Evolutionary conservation across 2,797 vertebrate genomes (phyloP).

Genomic region (Valencia hispanica): DNA sequence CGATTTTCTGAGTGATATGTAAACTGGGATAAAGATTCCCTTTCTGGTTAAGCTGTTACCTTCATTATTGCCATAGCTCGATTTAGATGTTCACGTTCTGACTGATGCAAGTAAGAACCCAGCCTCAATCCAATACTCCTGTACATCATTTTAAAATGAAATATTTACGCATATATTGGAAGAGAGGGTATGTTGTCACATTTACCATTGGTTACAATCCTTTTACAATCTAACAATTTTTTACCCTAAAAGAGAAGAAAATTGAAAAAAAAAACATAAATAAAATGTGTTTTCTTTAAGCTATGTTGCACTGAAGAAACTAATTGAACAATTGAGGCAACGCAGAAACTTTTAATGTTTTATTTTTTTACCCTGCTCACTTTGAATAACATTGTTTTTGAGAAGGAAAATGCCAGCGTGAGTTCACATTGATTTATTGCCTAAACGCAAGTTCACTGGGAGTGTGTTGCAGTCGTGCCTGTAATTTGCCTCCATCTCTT

Average conservation of each 20-base stretch:
- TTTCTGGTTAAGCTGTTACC: too few relatives aligned
- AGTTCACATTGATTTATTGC: slow-evolving; percentile 39
- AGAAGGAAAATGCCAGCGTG: slow-evolving; percentile 32
- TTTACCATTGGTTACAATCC: background rate
- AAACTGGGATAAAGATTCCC: too few relatives aligned
- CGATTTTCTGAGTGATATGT: too few relatives aligned
- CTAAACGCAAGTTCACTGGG: slow-evolving; percentile 50
- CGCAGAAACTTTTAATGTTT: slow-evolving; percentile 1
- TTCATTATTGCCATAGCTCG: too few relatives aligned
- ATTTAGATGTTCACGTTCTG: too few relatives aligned
- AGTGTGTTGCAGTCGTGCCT: slow-evolving; percentile 36
- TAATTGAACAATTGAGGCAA: slow-evolving; percentile 8
- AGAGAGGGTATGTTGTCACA: background rate
- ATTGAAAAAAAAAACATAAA: background rate
- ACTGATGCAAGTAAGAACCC: too few relatives aligned
- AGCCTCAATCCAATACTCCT: too few relatives aligned
- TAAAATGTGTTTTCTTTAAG: background rate
- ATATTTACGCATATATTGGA: too few relatives aligned
- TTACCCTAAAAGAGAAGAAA: background rate
- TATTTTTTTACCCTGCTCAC: background rate
- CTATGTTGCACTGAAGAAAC: background rate
- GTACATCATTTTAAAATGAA: too few relatives aligned
- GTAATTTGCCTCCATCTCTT: slow-evolving; percentile 44
- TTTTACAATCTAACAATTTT: background rate
- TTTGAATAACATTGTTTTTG: slow-evolving; percentile 17